phyloP scores from a whole-genome alignment of 1,140 invertebrate genomes.

The Copidosoma floridanum region DNA sequence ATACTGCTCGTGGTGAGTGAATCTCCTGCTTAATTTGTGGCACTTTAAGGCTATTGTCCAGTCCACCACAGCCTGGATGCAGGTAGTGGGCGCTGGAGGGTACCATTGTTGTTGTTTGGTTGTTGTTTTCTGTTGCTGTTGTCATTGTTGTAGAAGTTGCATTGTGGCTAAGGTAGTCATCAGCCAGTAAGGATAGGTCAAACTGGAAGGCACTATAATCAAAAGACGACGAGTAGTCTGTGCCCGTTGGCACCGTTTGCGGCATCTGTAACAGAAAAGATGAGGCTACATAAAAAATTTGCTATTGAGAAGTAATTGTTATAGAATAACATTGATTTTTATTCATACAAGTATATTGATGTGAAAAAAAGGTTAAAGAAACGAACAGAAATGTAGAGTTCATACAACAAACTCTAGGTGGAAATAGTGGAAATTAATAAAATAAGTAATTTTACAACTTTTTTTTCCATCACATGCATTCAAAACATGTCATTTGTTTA shows the following conservation, averaged over 20 bases:
- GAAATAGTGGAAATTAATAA: no score
- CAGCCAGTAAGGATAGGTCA: conserved; percentile 72
- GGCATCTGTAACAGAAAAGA: conserved; percentile 70
- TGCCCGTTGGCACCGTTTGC: conserved; percentile 73
- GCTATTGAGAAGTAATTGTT: no score
- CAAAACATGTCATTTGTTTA: no score
- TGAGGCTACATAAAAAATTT: neutral
- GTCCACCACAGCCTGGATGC: neutral
- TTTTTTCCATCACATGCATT: no score
- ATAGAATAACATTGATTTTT: no score
- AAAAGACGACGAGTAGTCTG: conserved; percentile 68
- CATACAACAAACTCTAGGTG: no score
- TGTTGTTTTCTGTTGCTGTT: neutral
- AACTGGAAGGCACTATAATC: conserved; percentile 69
- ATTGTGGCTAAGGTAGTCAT: conserved; percentile 55
- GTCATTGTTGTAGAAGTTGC: conserved; percentile 11
- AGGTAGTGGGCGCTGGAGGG: neutral
- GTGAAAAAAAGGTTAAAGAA: no score
- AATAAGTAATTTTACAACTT: no score
- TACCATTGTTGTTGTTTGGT: no score
- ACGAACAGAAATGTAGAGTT: no score
- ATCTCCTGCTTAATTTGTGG: conserved; percentile 52
- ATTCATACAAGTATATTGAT: no score
- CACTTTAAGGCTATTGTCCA: conserved; percentile 40
- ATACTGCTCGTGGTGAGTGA: conserved; percentile 47